A percentile compares a stretch with the other conserved stretches of the same genome.
phyloP scores from a whole-genome alignment of 2,113 vertebrate genomes.

The Prochilodus magdalenae region DNA sequence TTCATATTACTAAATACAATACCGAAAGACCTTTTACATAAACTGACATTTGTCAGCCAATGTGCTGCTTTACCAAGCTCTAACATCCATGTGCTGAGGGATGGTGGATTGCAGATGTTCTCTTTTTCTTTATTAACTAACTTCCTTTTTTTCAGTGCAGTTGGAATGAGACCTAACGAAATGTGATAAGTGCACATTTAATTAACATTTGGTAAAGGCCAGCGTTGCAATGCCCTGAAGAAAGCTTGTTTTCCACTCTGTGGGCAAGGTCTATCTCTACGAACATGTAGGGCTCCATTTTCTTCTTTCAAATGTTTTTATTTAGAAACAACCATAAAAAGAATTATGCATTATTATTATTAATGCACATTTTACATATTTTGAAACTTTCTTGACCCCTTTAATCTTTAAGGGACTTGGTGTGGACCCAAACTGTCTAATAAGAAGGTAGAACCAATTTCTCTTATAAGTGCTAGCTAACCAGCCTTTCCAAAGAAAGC shows the following conservation, averaged over 20 bases:
- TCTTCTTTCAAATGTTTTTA: neutral
- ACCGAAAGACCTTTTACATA: too few species aligned
- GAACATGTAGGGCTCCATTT: neutral
- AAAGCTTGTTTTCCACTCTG: neutral
- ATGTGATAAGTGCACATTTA: constrained; percentile 6
- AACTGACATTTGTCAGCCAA: too few species aligned
- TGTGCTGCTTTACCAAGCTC: neutral
- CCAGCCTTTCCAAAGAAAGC: too few species aligned
- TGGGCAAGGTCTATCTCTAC: neutral
- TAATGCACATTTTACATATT: too few species aligned
- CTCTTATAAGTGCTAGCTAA: too few species aligned
- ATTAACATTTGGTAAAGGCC: constrained; percentile 20
- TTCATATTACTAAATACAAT: too few species aligned
- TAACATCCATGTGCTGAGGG: too few species aligned
- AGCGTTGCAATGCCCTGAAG: constrained; percentile 7
- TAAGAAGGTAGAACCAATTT: too few species aligned
- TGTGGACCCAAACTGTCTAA: too few species aligned
- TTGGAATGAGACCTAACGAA: neutral
- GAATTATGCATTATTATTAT: too few species aligned
- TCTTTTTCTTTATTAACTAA: neutral
- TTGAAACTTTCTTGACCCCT: too few species aligned
- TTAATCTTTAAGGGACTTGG: too few species aligned
- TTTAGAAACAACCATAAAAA: neutral
- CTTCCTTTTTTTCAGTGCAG: neutral
- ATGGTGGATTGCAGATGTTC: neutral